Conservation (phyloP, 2,113 vertebrate species). For the Pygoscelis antarcticus region DNA sequence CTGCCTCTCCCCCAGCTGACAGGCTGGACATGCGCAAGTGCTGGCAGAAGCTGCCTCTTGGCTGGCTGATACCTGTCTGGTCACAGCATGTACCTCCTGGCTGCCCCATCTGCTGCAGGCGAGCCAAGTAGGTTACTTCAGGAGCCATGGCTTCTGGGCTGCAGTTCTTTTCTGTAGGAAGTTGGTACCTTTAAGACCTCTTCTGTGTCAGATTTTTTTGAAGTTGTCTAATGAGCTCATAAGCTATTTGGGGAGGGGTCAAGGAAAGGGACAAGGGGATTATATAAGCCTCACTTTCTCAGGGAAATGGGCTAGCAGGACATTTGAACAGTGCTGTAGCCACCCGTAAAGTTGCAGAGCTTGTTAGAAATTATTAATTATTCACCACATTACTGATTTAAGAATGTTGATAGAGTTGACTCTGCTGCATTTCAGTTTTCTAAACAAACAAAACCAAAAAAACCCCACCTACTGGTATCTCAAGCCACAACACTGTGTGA, state of each 20-base stretch:
- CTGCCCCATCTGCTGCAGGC: background rate
- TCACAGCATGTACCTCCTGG: background rate
- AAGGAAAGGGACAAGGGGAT: background rate
- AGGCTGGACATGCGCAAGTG: accelerated
- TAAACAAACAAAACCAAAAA: background rate
- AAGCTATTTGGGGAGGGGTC: background rate
- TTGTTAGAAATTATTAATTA: background rate
- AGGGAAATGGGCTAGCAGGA: background rate
- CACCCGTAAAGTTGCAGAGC: background rate
- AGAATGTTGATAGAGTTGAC: background rate
- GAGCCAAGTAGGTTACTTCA: background rate
- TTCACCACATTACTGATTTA: background rate
- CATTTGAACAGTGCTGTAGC: background rate
- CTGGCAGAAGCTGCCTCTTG: background rate
- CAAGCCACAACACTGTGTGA: background rate
- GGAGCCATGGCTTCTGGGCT: background rate
- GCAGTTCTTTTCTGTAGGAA: background rate
- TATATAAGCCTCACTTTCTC: background rate
- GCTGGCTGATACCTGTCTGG: background rate
- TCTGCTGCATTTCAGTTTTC: background rate
- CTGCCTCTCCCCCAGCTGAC: background rate
- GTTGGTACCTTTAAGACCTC: background rate
- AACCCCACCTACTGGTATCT: background rate
- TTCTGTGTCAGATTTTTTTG: background rate
- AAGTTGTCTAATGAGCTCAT: background rate